A percentile compares a stretch with the other conserved stretches of the same genome.
Conservation (phyloP, 1,140 invertebrate species). For the Asobara japonica region DNA sequence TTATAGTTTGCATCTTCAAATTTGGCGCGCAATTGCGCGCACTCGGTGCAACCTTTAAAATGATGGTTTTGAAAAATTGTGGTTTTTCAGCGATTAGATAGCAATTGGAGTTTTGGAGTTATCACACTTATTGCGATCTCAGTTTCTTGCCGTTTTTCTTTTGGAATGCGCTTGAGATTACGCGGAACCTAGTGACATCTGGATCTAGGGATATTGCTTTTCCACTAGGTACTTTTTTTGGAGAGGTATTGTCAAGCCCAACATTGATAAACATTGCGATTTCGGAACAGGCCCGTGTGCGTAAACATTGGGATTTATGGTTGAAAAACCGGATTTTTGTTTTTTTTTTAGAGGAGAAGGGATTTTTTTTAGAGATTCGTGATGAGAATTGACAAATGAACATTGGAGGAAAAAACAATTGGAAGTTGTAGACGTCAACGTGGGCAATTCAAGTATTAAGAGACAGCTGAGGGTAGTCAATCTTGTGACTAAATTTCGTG, state of each 20-base stretch:
- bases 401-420: constrained; percentile 28
- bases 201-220: background rate
- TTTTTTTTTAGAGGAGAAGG: background rate
- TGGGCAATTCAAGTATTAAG: background rate
- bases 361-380: background rate
- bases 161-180: constrained; percentile 2
- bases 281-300: background rate
- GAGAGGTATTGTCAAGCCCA: too few species aligned
- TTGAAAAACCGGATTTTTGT: background rate
- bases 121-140: background rate
- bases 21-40: too few species aligned
- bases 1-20: too few species aligned
- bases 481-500: constrained; percentile 24
- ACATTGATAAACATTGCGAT: constrained; percentile 6
- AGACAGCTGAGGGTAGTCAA: background rate
- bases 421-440: constrained; percentile 5
- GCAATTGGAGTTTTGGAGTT: background rate
- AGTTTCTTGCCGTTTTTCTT: background rate
- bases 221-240: background rate
- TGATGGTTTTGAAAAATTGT: background rate
- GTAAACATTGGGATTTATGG: constrained; percentile 4
- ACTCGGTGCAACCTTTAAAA: background rate
- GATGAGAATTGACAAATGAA: constrained; percentile 26
- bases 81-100: background rate
- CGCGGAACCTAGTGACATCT: constrained; percentile 5